Conservation (phyloP, 2,888 invertebrate species). For the Azorinus chamasolen region DNA sequence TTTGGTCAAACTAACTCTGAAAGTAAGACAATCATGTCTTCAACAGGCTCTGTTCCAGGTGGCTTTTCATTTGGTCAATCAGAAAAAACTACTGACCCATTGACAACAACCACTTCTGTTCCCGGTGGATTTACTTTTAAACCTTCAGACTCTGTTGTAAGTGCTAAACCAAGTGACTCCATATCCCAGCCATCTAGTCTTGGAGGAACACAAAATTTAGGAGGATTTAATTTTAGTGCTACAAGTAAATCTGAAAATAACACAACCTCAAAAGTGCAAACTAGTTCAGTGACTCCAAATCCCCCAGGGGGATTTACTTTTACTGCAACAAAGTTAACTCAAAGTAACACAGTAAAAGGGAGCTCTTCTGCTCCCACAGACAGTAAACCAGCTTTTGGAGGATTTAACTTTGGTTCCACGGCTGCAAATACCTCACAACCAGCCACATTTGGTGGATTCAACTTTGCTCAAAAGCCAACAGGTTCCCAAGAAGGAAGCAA, state of each 20-base stretch:
- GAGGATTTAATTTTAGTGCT: slow-evolving; percentile 54
- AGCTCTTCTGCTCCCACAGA: background rate
- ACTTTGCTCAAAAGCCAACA: slow-evolving; percentile 45
- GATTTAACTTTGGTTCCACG: slow-evolving; percentile 19
- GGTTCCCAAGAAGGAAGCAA: background rate
- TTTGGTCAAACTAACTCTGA: slow-evolving; percentile 30
- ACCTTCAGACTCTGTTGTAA: slow-evolving; percentile 14
- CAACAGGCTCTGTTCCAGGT: slow-evolving; percentile 8
- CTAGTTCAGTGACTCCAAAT: slow-evolving; percentile 20
- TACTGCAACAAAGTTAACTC: slow-evolving; percentile 10
- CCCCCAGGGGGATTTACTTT: slow-evolving; percentile 49
- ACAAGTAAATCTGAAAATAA: slow-evolving; percentile 29
- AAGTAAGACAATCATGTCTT: slow-evolving; percentile 1
- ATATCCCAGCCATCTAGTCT: slow-evolving; percentile 14
- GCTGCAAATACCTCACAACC: background rate
- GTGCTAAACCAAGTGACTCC: slow-evolving; percentile 12
- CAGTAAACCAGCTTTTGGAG: slow-evolving; percentile 33
- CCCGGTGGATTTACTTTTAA: slow-evolving; percentile 40
- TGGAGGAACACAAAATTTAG: slow-evolving; percentile 16
- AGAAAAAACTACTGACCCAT: slow-evolving; percentile 10
- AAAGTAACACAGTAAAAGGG: background rate
- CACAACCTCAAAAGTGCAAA: background rate
- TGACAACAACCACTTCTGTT: slow-evolving; percentile 19
- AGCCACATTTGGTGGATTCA: slow-evolving; percentile 29
- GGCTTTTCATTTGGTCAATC: slow-evolving; percentile 23